Base-by-base conservation (phyloP, 2,113 vertebrate genomes). In the Macrotis lagotis region DNA sequence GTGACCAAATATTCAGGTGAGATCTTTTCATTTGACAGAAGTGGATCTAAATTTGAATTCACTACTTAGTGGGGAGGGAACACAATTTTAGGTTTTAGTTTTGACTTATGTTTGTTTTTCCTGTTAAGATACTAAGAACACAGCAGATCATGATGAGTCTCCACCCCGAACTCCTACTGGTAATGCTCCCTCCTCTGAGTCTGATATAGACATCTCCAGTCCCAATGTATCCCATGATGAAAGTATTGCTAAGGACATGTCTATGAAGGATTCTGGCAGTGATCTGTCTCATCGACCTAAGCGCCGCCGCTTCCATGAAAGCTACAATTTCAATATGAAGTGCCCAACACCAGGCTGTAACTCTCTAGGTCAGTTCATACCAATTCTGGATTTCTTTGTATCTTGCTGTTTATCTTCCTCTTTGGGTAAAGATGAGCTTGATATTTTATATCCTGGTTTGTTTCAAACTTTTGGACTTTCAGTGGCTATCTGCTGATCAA, bases 251-350 rank as follows among this genome's bases (percentile, higher is more conserved):
- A 99, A 99, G 98, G 99, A 99, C 97, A 98, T 99, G 97, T 99
- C 99, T 95, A 98, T 98, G 97, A 99, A 99, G 98, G 99, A 99
- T 98, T 99, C 99, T 0, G 99, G 99, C 96, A 99, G 99, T 22
- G 99, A 99, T 98, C 99, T 99, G 0, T 99, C 99, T 49, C 99
- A 99, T 97, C 98, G 99, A 44, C 99, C 99, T 90, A 99, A 99
- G 95, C 99, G 99, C 9, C 99, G 99, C 25, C 99, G 99, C 94
- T 99, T 99, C 98, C 99, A 99, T 0, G 99, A 99, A 97, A 99
- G 99, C 97, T 99, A 99, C 98, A 99, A 99, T 98, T 99, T 99
- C 97, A 99, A 99, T 97, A 99, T 99, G 99, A 99, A 99, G 95
- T 99, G 99, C 96, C 99, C 99, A 37, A 99, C 99, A 0, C 99